Evolutionary conservation across 2,113 vertebrate species (phyloP).

Genomic region (Ceuthmochares aereus): DNA sequence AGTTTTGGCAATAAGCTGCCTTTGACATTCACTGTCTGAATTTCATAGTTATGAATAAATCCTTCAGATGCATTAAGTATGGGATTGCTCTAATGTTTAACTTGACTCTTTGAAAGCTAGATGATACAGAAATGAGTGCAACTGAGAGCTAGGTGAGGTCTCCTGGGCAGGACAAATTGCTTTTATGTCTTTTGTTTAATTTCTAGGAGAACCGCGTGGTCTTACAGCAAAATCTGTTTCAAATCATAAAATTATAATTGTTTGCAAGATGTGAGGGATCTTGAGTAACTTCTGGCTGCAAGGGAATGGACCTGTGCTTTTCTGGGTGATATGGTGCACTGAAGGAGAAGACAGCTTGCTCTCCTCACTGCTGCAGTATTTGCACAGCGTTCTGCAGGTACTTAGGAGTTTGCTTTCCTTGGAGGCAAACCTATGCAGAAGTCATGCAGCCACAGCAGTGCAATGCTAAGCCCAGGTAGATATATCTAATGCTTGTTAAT

Average conservation of each 20-base stretch:
- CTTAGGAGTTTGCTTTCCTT: rapidly evolving
- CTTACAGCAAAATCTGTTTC: not conserved
- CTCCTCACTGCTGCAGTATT: not conserved
- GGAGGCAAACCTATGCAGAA: not conserved
- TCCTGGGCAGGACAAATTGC: not conserved
- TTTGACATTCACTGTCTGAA: not conserved
- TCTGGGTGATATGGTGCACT: not conserved
- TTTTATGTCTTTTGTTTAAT: not conserved
- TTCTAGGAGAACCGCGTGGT: not conserved
- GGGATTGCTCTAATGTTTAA: not conserved
- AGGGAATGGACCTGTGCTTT: not conserved
- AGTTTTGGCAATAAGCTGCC: not conserved
- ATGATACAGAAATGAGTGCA: not conserved
- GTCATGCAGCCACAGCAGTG: not conserved
- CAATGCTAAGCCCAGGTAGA: not conserved
- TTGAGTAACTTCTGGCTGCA: not conserved
- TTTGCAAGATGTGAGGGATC: not conserved
- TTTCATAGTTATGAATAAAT: not conserved
- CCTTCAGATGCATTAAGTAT: not conserved
- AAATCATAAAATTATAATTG: not conserved
- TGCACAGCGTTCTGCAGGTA: not conserved
- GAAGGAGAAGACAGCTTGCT: not conserved
- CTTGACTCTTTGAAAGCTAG: not conserved
- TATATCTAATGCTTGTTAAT: too few species aligned
- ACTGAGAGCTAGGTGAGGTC: not conserved